phyloP scores from a whole-genome alignment of 2,888 invertebrate species.

The Drosophila barbarae region DNA sequence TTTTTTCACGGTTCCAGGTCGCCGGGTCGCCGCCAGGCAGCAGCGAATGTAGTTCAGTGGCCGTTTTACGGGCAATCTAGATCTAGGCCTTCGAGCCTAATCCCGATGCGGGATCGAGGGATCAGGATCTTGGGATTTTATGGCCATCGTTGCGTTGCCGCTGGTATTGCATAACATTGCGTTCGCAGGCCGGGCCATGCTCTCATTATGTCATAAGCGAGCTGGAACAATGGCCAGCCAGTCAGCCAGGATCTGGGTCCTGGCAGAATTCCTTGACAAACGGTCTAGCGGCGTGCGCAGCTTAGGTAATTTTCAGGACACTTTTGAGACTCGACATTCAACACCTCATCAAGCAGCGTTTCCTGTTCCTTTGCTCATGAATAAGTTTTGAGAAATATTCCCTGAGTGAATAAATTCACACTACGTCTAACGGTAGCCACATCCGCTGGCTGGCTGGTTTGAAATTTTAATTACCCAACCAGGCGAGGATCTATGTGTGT shows the following conservation, averaged over 20 bases:
- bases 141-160: conserved; percentile 37
- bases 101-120: conserved; percentile 3
- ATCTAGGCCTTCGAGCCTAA: conserved; percentile 37
- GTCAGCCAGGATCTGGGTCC: conserved; percentile 12
- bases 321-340: conserved; percentile 46
- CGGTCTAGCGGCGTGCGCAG: conserved; percentile 31
- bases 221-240: conserved; percentile 45
- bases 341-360: conserved; percentile 54
- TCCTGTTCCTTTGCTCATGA: conserved; percentile 53
- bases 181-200: conserved; percentile 42
- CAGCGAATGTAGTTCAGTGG: conserved; percentile 47
- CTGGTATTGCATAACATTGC: conserved; percentile 71
- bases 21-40: conserved; percentile 7
- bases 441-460: conserved; percentile 49
- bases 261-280: neutral
- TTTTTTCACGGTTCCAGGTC: conserved; percentile 35
- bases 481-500: conserved; percentile 4
- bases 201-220: conserved; percentile 64
- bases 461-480: conserved; percentile 55
- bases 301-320: conserved; percentile 28
- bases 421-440: conserved; percentile 65
- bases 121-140: conserved; percentile 44
- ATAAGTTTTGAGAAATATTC: conserved; percentile 17
- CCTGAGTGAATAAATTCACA: conserved; percentile 68
- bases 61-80: conserved; percentile 56